Conservation (phyloP, 2,888 invertebrate species). For the Pinctada fucata region DNA sequence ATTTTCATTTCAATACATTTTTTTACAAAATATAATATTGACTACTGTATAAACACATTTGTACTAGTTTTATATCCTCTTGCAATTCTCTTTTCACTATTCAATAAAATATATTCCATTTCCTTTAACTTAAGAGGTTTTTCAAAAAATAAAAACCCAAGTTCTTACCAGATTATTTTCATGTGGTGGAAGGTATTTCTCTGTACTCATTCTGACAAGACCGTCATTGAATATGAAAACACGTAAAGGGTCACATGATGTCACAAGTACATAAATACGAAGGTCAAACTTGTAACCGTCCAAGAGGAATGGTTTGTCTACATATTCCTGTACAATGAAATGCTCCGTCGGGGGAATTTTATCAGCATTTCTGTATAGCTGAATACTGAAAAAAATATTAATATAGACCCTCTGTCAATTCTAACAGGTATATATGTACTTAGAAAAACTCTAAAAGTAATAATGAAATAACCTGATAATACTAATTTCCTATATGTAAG, state of each 20-base stretch:
- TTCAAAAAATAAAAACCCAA: too few species aligned
- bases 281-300: constrained; percentile 77
- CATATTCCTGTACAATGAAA: constrained; percentile 76
- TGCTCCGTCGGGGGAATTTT: constrained; percentile 73
- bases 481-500: too few species aligned
- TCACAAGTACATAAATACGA: constrained; percentile 76
- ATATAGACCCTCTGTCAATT: too few species aligned
- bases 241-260: constrained; percentile 76
- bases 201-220: constrained; percentile 75
- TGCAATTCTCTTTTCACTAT: too few species aligned
- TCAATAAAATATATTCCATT: too few species aligned
- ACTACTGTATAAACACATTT: neutral
- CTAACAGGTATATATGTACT: too few species aligned
- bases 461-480: too few species aligned
- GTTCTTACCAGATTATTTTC: constrained; percentile 73
- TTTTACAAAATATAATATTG: too few species aligned
- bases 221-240: constrained; percentile 76
- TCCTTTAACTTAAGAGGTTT: too few species aligned
- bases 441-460: too few species aligned
- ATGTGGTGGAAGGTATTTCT: constrained; percentile 73
- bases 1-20: too few species aligned
- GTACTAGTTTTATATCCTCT: neutral
- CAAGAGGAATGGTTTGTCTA: constrained; percentile 75
- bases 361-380: constrained; percentile 70
- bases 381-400: constrained; percentile 65